A percentile compares a stretch with the other conserved stretches of the same genome.
phyloP scores from a whole-genome alignment of 2,113 vertebrate species.

The Campylorhamphus procurvoides region DNA sequence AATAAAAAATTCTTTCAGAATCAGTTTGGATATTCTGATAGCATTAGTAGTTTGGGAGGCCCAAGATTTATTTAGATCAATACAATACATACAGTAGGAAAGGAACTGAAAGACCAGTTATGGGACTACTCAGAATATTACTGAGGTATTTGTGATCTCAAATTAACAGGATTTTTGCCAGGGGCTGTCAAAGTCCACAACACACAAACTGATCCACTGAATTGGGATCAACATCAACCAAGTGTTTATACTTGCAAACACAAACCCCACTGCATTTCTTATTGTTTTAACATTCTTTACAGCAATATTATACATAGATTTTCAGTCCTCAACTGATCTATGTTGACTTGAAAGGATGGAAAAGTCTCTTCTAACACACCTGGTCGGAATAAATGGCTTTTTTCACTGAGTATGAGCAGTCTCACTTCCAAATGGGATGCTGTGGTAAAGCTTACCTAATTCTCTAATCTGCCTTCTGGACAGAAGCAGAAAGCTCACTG shows the following conservation, averaged over 20 bases:
- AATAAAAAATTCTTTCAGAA: not conserved
- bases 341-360: not conserved
- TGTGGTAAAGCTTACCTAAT: not conserved
- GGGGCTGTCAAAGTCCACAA: not conserved
- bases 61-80: not conserved
- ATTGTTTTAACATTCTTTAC: not conserved
- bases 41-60: not conserved
- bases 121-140: not conserved
- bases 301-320: not conserved
- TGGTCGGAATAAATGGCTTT: not conserved
- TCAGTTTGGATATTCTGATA: not conserved
- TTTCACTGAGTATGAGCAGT: not conserved
- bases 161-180: not conserved
- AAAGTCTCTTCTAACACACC: not conserved
- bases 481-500: not conserved
- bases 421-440: not conserved
- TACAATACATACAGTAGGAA: not conserved
- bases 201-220: not conserved
- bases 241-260: not conserved
- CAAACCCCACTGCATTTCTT: not conserved
- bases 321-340: not conserved
- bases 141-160: not conserved
- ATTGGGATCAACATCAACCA: not conserved
- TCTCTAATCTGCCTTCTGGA: not conserved
- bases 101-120: not conserved